Evolutionary conservation across 2,113 vertebrate genomes (phyloP).

Genomic region (Melanerpes aurifrons): DNA sequence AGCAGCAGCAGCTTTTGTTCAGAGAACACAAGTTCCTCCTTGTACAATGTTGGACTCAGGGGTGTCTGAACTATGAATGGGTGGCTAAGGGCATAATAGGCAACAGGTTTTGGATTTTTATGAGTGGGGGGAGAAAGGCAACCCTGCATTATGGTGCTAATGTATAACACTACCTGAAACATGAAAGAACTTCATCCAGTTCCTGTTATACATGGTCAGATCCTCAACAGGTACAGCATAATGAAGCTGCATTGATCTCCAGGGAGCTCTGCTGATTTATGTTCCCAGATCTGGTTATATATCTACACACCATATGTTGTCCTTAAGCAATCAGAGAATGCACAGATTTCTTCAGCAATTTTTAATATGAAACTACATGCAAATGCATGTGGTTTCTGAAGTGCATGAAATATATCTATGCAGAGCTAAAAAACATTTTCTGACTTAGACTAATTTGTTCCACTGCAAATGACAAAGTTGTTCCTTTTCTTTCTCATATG

Average conservation of each 20-base stretch:
- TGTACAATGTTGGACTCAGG: constrained; percentile 50
- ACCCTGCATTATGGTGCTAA: constrained; percentile 34
- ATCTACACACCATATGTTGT: constrained; percentile 14
- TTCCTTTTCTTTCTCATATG: constrained; percentile 20
- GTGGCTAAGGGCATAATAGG: constrained; percentile 47
- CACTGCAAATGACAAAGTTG: not conserved
- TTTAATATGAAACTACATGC: not conserved
- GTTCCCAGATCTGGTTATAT: not conserved
- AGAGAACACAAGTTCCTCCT: constrained; percentile 72
- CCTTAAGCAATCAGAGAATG: not conserved
- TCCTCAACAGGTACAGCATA: not conserved
- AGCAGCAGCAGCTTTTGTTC: constrained; percentile 71
- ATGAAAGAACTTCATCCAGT: constrained; percentile 8
- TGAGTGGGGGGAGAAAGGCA: not conserved
- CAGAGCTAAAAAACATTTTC: not conserved
- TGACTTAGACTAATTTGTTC: not conserved
- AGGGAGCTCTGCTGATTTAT: not conserved
- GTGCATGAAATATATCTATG: not conserved
- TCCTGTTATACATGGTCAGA: not conserved
- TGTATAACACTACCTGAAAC: constrained; percentile 58
- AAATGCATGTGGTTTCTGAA: not conserved
- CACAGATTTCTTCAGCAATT: not conserved
- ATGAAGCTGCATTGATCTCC: not conserved
- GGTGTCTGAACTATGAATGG: constrained; percentile 61
- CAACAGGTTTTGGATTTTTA: constrained; percentile 63